phyloP scores from a whole-genome alignment of 1,140 invertebrate genomes.

The Sipha flava region DNA sequence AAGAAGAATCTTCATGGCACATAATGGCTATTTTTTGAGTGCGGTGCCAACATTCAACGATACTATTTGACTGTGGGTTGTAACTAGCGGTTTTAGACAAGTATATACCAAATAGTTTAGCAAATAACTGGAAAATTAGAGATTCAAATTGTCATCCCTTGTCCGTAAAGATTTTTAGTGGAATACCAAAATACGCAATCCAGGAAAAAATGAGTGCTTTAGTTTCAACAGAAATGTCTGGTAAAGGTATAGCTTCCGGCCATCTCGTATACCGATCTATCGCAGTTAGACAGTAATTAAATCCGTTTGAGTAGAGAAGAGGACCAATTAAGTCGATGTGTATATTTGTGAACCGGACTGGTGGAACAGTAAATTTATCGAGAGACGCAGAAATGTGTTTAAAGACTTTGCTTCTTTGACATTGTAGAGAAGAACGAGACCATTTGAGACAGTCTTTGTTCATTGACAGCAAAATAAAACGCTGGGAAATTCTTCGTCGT shows the following conservation, averaged over 20 bases:
- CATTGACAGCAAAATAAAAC: neutral
- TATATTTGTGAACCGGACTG: conserved; percentile 41
- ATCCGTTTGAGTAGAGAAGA: conserved; percentile 41
- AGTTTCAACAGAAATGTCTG: conserved; percentile 39
- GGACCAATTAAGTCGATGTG: conserved; percentile 38
- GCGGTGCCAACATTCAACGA: conserved; percentile 35
- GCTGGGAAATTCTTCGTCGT: neutral
- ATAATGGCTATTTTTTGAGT: conserved; percentile 39
- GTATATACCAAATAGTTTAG: neutral
- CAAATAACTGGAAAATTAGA: conserved; percentile 26
- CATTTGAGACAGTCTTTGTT: neutral
- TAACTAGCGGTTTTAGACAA: neutral
- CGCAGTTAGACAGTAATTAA: conserved; percentile 44
- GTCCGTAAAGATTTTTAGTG: conserved; percentile 43
- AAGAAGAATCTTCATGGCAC: conserved; percentile 26
- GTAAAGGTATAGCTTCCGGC: conserved; percentile 41
- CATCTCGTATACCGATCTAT: too few species aligned
- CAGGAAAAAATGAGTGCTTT: conserved; percentile 31
- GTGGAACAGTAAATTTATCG: neutral
- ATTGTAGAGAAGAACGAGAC: neutral
- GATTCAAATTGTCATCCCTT: conserved; percentile 43
- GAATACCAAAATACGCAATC: conserved; percentile 15
- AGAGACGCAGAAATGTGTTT: neutral
- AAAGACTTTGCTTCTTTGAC: neutral
- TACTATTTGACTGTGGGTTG: neutral